Conservation (phyloP, 2,888 invertebrate species). For the Habroteleia sp. region DNA sequence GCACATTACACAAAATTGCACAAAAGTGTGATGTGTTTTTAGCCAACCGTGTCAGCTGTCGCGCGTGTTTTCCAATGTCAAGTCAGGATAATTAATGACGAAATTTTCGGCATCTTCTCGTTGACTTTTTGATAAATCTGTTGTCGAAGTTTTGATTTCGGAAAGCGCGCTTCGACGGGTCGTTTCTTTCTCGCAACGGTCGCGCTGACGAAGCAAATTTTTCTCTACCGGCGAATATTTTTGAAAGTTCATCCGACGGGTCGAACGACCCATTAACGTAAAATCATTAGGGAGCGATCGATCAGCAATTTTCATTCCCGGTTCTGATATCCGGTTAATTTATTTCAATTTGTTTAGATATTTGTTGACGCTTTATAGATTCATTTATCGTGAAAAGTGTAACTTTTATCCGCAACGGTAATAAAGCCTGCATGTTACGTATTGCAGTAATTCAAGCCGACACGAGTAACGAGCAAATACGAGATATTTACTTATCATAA, state of each 20-base stretch:
- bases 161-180: slow-evolving; percentile 25
- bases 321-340: slow-evolving; percentile 5
- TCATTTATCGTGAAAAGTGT: slow-evolving; percentile 28
- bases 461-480: slow-evolving; percentile 36
- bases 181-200: slow-evolving; percentile 21
- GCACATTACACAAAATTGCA: no score
- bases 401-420: slow-evolving; percentile 21
- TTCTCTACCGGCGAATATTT: no score
- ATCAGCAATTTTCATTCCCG: neutral
- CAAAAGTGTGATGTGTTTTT: no score
- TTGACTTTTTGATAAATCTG: slow-evolving; percentile 42
- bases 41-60: neutral
- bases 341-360: slow-evolving; percentile 7
- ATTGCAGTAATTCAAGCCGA: slow-evolving; percentile 33
- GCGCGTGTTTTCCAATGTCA: slow-evolving; percentile 19
- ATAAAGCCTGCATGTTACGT: slow-evolving; percentile 27
- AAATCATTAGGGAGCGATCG: slow-evolving; percentile 5
- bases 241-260: slow-evolving; percentile 13
- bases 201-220: slow-evolving; percentile 43
- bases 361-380: slow-evolving; percentile 12
- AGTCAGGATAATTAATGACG: slow-evolving; percentile 22
- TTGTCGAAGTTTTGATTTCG: slow-evolving; percentile 43
- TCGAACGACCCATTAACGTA: neutral
- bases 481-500: slow-evolving; percentile 59
- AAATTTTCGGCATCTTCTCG: slow-evolving; percentile 26